A percentile compares a stretch with the other conserved stretches of the same genome.
phyloP scores from a whole-genome alignment of 2,888 invertebrate genomes.

The Melitaea athalia region DNA sequence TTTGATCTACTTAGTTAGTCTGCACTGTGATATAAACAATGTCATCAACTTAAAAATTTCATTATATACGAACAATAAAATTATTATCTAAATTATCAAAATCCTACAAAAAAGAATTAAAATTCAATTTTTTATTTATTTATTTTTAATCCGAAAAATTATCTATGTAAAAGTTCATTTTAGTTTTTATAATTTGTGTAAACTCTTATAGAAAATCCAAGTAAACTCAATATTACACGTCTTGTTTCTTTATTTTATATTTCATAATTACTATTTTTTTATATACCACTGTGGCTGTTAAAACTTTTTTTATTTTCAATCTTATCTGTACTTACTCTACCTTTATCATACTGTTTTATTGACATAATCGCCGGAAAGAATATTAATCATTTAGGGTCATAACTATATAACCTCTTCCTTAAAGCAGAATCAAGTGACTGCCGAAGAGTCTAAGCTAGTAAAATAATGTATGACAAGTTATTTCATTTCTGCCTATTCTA shows the following conservation, averaged over 20 bases:
- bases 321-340: too few relatives aligned
- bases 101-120: not conserved
- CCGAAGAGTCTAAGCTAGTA: not conserved
- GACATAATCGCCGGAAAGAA: not conserved
- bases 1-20: not conserved
- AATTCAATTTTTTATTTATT: not conserved
- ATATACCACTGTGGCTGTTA: too few relatives aligned
- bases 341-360: not conserved
- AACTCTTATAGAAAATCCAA: too few relatives aligned
- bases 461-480: constrained; percentile 48
- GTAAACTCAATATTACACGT: too few relatives aligned
- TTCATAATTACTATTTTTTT: too few relatives aligned
- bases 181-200: too few relatives aligned
- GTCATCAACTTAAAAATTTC: not conserved
- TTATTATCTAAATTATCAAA: not conserved
- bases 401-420: not conserved
- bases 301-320: too few relatives aligned
- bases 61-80: not conserved
- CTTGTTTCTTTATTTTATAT: too few relatives aligned
- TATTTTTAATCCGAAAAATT: too few relatives aligned
- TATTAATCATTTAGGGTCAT: not conserved
- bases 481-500: constrained; percentile 61
- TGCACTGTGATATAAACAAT: not conserved
- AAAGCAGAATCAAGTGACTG: not conserved
- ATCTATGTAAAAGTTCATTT: too few relatives aligned